Base-by-base conservation (phyloP, 1,140 invertebrate species). In the Pseudomyrmex flavicornis region DNA sequence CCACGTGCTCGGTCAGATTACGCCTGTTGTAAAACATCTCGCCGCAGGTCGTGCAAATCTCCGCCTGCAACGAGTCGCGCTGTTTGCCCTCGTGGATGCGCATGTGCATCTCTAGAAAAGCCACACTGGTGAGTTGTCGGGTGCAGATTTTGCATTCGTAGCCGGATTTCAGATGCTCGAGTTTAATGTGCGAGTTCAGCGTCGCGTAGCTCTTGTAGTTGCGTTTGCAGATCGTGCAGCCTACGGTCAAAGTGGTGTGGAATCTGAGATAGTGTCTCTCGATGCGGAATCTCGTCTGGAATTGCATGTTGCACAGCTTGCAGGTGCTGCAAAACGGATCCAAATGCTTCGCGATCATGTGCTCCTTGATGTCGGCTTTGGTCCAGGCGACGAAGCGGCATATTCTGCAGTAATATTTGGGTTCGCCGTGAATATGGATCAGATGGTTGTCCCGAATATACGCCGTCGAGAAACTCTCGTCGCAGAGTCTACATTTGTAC, bases 101-200 rank as follows among this genome's bases (percentile, higher is more conserved):
- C 20, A 80, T 26, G 4, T 80, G 76, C 44, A 56, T 13, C 22
- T 80, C 76, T 2, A 80, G 22, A 13, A 46, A 70, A 3, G 26
- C 54, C 15, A 17, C 20, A 3, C 20, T 61, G 66, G 44, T 35
- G 8, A 80, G 52, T 10, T 66, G 76, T 9, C 66, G 66, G n/a
- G 58, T 70, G 44, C 76, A 80, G 22, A 80, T 48, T 9, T 54
- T 66, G 12, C 76, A 80, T n/a, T 80, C 66, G 66, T 72, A 80
- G 7, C 76, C 76, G 3, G 76, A 59, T 46, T 80, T 80, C 8
- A 80, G 20, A 4, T 80, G 76, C 22, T 61, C 46, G 10, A 72
- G 66, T 12, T 46, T 70, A 46, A 46, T 80, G 12, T 80, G 76
- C 22, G 65, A 12, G n/a, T 48, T 80, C 20, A 80, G 22, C 2